A percentile compares a stretch with the other conserved stretches of the same genome.
Conservation (phyloP, 2,888 invertebrate species). For the Drosophila flavopinicola region DNA sequence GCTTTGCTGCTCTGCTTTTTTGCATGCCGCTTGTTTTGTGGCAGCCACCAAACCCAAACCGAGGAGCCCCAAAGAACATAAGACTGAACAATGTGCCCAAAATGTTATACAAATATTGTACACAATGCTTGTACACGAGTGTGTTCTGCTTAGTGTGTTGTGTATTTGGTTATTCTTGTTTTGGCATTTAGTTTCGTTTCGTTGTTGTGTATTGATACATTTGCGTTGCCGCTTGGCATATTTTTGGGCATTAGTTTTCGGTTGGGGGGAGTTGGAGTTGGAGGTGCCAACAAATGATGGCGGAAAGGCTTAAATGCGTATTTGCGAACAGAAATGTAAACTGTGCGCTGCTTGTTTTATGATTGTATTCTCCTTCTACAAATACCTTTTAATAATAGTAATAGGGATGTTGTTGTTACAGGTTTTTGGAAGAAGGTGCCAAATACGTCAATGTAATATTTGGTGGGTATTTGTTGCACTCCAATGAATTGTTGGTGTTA, state of each 20-base stretch:
- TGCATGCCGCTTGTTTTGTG: conserved; percentile 19
- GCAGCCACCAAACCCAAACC: conserved; percentile 37
- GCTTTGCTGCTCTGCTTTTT: conserved; percentile 36
- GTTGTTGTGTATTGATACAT: conserved; percentile 28
- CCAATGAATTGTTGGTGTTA: too few relatives aligned
- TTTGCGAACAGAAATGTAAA: conserved; percentile 12
- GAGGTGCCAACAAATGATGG: conserved; percentile 2
- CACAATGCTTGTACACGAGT: conserved; percentile 46
- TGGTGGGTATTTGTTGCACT: background rate
- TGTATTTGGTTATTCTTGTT: conserved; percentile 11
- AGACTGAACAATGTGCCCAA: conserved; percentile 61
- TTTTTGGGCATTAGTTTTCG: conserved; percentile 14
- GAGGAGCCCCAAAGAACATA: conserved; percentile 34
- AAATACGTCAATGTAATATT: too few relatives aligned
- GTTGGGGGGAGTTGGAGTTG: background rate
- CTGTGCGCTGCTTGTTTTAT: conserved; percentile 7
- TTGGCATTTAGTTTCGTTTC: conserved; percentile 41
- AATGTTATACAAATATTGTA: conserved; percentile 65
- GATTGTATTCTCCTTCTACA: background rate
- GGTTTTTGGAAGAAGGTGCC: background rate
- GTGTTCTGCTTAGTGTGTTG: conserved; percentile 22
- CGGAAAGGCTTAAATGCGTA: conserved; percentile 20
- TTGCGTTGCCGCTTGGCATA: conserved; percentile 5
- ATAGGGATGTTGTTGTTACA: background rate
- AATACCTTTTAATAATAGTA: background rate